Evolutionary conservation across 2,797 vertebrate species (phyloP), one percentile per base, ranked within the genome.

Genomic region (Hippoglossus hippoglossus): DNA sequence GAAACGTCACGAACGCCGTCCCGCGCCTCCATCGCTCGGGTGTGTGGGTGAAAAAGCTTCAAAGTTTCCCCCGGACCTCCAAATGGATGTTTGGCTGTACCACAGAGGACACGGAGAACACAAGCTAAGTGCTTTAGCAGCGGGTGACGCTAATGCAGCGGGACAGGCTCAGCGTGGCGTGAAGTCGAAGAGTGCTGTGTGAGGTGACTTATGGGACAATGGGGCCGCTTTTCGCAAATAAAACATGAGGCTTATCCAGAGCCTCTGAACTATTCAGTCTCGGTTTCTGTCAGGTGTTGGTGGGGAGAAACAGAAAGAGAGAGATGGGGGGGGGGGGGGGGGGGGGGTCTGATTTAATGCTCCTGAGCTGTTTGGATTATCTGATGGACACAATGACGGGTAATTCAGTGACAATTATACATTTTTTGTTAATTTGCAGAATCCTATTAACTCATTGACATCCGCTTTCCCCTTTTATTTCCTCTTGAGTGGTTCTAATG

Each of bases 181-280:
- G 89, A 88, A 92, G 90, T 89, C 88, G 91, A 94, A 93, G 94
- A 95, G 94, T 94, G 93, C 93, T 87, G 91, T 91, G 89, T 61
- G 93, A 94, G 92, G 92, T 92, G 94, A 94, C 93, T 94, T 94
- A 87, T 92, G 93, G 92, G 94, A 95, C 94, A 95, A 94, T 94
- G 94, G 93, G 91, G 91, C 93, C 91, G 90, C 92, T 94, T 94
- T 94, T 92, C 77, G 81, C 92, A 89, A 94, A 94, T 94, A 95
- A 95, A 95, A 94, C 93, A 94, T 93, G 93, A 95, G 92, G 92
- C 91, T 93, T 91, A 93, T 87, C 90, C 85, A 78, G 83, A 92
- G 91, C 86, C 86, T 92, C 84, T 75, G 80, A 82, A 87, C 87
- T 84, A 67, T 75, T 83, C 85, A 79, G 82, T 87, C 87, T 87